phyloP scores from a whole-genome alignment of 1,140 invertebrate genomes.

The Drosophila elegans region DNA sequence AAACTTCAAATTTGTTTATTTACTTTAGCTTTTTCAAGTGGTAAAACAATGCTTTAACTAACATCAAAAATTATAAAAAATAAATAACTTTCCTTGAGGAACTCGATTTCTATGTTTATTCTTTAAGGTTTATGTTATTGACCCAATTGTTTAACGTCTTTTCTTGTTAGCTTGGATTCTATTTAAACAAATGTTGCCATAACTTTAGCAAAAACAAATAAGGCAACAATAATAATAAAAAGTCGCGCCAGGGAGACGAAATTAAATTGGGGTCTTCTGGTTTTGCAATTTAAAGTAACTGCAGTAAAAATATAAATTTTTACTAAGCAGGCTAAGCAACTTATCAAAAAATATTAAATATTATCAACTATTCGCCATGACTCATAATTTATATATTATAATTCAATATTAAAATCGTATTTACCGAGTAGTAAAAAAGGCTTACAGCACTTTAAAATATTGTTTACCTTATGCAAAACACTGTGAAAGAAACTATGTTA shows the following conservation, averaged over 20 bases:
- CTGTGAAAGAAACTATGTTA: not conserved
- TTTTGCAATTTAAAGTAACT: not conserved
- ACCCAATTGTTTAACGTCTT: slow-evolving; percentile 36
- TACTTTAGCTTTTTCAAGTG: not conserved
- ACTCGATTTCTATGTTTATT: not conserved
- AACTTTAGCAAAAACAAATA: slow-evolving; percentile 14
- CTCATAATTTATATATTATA: too few relatives aligned
- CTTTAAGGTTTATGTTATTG: slow-evolving; percentile 30
- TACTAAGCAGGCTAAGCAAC: too few relatives aligned
- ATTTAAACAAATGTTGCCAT: slow-evolving; percentile 40
- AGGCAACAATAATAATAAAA: slow-evolving; percentile 11
- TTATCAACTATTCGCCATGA: too few relatives aligned
- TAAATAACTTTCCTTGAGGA: slow-evolving; percentile 4
- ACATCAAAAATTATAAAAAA: not conserved
- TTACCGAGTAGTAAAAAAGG: too few relatives aligned
- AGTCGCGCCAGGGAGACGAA: not conserved
- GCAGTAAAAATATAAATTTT: too few relatives aligned
- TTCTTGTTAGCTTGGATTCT: slow-evolving; percentile 22
- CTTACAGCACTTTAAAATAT: too few relatives aligned
- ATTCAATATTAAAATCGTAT: too few relatives aligned
- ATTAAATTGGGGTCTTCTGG: not conserved
- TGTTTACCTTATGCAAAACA: not conserved
- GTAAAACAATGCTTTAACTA: not conserved
- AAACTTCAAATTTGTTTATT: too few relatives aligned
- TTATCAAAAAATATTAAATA: not conserved